Evolutionary conservation across 2,888 invertebrate genomes (phyloP), one percentile per base, ranked within the genome.

Genomic region (Agrotis exclamationis): DNA sequence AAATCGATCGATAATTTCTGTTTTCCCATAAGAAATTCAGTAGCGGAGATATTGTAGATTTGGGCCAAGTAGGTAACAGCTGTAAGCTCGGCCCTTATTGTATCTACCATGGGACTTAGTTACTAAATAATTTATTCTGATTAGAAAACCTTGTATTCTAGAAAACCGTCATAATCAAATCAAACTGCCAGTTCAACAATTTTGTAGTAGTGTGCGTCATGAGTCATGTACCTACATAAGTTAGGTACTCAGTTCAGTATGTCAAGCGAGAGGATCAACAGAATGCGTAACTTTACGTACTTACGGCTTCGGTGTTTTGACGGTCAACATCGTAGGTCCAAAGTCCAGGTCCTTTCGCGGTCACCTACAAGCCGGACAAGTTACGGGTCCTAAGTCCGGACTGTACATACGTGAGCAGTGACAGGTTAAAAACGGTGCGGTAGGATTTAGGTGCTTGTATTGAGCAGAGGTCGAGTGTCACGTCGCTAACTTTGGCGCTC

Each of bases 331-430:
- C 5, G 3, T 9, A 22, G 28, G 28, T 72, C 33, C 50, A 13
- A 66, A 72, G 76, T 66, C n/a, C 45, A 18, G 44, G 13, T 74
- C 45, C 51, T 63, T 39, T 22, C 28, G 24, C 22, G 13, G 16
- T 54, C 63, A 47, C 33, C 24, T 63, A 47, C 13, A 6, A n/a
- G 39, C 44, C 22, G 9, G 57, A 20, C 51, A 58, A 53, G n/a
- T n/a, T 51, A 28, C n/a, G 44, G 57, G 53, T 74, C 28, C 78
- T 20, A 74, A 71, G 79, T 70, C n/a, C 57, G 13, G n/a, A 24
- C 24, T 20, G 9, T 51, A 6, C 33, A 9, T 70, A 70, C 56
- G 50, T 50, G 56, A 13, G 33, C 51, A 14, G 28, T 44, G 14
- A 44, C 70, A 63, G 57, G 62, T 74, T 47, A 24, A 48, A 54